Percentiles rank a stretch among this genome's conserved stretches.
Evolutionary conservation across 2,888 invertebrate species (phyloP).

Genomic region (Nomada flava): DNA sequence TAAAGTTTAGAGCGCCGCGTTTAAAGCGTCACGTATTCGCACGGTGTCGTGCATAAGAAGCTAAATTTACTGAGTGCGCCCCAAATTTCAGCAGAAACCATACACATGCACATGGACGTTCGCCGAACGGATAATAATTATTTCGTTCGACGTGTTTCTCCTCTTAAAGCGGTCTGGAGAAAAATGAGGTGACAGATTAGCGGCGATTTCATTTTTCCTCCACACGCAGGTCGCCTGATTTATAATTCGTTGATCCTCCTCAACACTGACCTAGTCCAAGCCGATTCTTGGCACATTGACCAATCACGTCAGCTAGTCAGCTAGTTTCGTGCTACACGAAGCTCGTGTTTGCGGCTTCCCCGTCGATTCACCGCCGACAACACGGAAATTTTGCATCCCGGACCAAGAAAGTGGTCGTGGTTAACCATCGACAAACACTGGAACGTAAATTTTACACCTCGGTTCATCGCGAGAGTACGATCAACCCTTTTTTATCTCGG

Average conservation of each 20-base stretch:
- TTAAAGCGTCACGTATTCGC: slow-evolving; percentile 55
- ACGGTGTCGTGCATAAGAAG: slow-evolving; percentile 48
- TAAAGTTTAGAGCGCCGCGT: slow-evolving; percentile 8
- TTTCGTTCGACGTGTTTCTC: not conserved
- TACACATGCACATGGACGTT: too few species aligned
- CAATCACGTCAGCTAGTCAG: slow-evolving; percentile 48
- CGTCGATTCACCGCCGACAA: slow-evolving; percentile 7
- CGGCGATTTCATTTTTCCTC: slow-evolving; percentile 1
- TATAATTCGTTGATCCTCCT: not conserved
- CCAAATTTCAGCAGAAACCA: slow-evolving; percentile 33
- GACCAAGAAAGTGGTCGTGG: not conserved
- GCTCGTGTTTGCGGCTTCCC: slow-evolving; percentile 45
- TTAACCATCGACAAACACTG: not conserved
- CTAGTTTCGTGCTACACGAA: slow-evolving; percentile 28
- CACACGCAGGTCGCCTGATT: not conserved
- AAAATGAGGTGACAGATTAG: not conserved
- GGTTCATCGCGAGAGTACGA: too few species aligned
- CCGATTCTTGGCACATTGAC: slow-evolving; percentile 51
- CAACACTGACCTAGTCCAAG: slow-evolving; percentile 38
- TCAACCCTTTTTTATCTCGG: too few species aligned
- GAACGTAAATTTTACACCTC: too few species aligned
- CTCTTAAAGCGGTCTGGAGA: too few species aligned
- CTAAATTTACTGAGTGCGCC: slow-evolving; percentile 47
- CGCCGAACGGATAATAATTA: too few species aligned
- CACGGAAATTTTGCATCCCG: slow-evolving; percentile 36